A percentile compares a stretch with the other conserved stretches of the same genome.
These are phyloP conservation scores for Notarius lentiginosus DNA, from an alignment of 2,113 vertebrate species.

Conservation along the genomic window DNA sequence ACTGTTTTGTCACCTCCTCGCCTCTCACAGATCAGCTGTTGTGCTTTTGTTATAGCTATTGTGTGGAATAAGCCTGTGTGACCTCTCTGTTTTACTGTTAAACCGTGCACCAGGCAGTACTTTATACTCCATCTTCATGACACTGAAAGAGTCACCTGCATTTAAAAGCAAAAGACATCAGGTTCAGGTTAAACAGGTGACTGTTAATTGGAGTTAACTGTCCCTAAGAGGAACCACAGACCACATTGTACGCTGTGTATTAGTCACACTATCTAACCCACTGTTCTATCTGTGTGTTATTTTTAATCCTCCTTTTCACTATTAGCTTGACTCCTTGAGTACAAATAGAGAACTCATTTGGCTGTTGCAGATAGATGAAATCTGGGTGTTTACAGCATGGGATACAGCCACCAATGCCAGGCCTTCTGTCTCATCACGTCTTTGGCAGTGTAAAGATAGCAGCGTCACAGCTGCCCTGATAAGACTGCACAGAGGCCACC, in stretches of 20 bases:
- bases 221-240: not conserved
- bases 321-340: not conserved
- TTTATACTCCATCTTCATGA: conserved; percentile 84
- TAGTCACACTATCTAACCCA: not conserved
- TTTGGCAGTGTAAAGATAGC: conserved; percentile 47
- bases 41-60: conserved; percentile 93
- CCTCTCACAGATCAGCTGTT: conserved; percentile 93
- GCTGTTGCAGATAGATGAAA: not conserved
- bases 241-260: not conserved
- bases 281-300: not conserved
- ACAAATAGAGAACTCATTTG: conserved; percentile 8
- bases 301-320: not conserved
- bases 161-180: conserved; percentile 63
- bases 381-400: not conserved
- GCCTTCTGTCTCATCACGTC: conserved; percentile 35
- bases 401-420: not conserved
- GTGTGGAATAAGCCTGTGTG: conserved; percentile 88
- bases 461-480: conserved; percentile 47
- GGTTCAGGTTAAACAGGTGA: conserved; percentile 31
- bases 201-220: conserved; percentile 15
- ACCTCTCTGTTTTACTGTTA: conserved; percentile 87
- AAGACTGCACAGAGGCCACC: conserved; percentile 52
- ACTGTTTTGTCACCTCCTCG: conserved; percentile 93
- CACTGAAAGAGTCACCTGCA: conserved; percentile 75
- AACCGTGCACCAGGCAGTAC: conserved; percentile 88